Conservation (phyloP, 2,888 invertebrate species). For the Erpobdella octoculata region DNA sequence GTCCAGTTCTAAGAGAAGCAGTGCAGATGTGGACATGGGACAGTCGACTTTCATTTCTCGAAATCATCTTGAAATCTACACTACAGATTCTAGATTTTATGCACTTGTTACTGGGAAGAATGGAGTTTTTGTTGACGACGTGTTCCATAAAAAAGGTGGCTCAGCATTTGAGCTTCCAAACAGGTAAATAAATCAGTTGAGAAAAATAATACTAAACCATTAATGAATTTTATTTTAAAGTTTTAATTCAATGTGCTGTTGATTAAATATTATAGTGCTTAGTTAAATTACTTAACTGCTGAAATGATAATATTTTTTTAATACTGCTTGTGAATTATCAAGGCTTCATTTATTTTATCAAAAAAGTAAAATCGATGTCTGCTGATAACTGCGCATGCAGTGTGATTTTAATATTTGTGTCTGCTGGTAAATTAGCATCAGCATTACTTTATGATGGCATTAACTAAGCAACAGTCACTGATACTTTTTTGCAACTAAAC, state of each 20-base stretch:
- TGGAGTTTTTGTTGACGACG: conserved; percentile 92
- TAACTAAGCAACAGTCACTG: too few relatives aligned
- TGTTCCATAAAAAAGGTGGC: conserved; percentile 87
- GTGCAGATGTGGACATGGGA: conserved; percentile 96
- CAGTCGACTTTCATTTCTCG: conserved; percentile 94
- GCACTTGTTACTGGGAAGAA: conserved; percentile 93
- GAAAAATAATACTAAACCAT: too few relatives aligned
- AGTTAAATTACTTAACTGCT: background rate
- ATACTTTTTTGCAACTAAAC: too few relatives aligned
- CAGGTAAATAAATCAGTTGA: conserved; percentile 60
- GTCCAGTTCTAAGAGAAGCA: conserved; percentile 89
- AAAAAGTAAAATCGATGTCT: too few relatives aligned
- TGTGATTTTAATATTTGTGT: too few relatives aligned
- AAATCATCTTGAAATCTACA: conserved; percentile 80
- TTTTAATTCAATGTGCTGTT: background rate
- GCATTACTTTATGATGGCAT: too few relatives aligned
- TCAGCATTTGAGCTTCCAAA: conserved; percentile 82
- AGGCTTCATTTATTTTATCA: too few relatives aligned
- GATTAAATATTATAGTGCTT: background rate
- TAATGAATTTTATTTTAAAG: too few relatives aligned
- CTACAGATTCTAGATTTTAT: conserved; percentile 64
- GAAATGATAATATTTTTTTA: conserved; percentile 7
- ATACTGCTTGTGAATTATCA: background rate
- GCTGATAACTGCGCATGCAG: too few relatives aligned
- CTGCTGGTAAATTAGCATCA: too few relatives aligned